Conservation (phyloP, 2,113 vertebrate species). For the Ceuthmochares aereus region DNA sequence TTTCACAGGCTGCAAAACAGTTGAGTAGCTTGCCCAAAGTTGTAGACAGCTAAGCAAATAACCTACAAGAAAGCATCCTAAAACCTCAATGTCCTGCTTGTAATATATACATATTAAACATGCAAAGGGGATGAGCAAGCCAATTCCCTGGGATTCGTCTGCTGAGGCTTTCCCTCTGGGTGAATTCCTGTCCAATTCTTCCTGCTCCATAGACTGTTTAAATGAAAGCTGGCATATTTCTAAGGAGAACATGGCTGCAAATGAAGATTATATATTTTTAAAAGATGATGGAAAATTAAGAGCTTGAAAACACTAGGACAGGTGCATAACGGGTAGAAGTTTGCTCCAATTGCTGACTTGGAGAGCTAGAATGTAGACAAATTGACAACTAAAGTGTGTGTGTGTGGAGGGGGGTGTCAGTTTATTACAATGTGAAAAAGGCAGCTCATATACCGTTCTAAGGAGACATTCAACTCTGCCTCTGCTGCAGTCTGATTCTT, state of each 20-base stretch:
- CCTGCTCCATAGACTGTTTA: neutral
- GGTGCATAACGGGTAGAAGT: neutral
- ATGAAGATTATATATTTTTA: neutral
- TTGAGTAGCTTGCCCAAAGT: neutral
- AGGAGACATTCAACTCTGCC: neutral
- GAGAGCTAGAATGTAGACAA: neutral
- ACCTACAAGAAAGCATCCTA: neutral
- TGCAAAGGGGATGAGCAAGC: neutral
- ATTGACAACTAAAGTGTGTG: neutral
- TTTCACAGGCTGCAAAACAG: neutral
- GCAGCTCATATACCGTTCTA: neutral
- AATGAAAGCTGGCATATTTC: neutral
- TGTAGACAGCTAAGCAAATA: neutral
- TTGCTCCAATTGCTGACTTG: neutral
- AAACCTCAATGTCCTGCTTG: accelerated
- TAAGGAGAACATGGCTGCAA: neutral
- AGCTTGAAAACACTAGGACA: neutral
- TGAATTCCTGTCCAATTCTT: neutral
- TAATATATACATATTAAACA: neutral
- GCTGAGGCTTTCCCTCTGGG: neutral
- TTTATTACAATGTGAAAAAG: neutral
- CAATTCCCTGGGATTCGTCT: neutral
- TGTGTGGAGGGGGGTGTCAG: neutral
- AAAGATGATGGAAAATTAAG: neutral
- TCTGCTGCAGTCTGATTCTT: neutral